Percentiles rank a stretch among this genome's conserved stretches.
These are phyloP conservation scores for Pteruthius melanotis DNA, from an alignment of 2,113 vertebrate genomes.

Conservation along the genomic window DNA sequence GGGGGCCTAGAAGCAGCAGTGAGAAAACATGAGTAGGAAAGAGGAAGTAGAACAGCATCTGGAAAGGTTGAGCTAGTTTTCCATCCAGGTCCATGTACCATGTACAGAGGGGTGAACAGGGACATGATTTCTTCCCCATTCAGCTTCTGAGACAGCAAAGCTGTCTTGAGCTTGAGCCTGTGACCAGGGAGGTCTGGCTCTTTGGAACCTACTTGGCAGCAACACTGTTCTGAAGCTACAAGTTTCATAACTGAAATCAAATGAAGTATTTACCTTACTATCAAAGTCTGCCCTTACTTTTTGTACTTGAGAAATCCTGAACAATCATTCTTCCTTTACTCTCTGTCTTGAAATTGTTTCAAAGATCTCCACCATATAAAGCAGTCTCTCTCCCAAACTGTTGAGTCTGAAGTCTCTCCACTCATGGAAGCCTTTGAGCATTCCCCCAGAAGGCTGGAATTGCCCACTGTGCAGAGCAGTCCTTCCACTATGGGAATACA, in stretches of 20 bases:
- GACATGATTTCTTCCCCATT: not conserved
- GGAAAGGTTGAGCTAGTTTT: not conserved
- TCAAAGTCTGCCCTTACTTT: not conserved
- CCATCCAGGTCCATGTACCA: not conserved
- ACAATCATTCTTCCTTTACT: not conserved
- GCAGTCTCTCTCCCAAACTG: not conserved
- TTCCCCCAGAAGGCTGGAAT: not conserved
- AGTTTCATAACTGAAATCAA: not conserved
- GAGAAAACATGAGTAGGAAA: not conserved
- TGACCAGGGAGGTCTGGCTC: not conserved
- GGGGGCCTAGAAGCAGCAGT: constrained; percentile 76
- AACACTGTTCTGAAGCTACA: not conserved
- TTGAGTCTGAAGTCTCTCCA: not conserved
- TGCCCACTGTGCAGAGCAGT: not conserved
- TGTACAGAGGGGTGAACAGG: not conserved
- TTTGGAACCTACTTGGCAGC: not conserved
- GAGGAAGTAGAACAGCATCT: not conserved
- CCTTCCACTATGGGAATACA: not conserved
- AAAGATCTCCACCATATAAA: not conserved
- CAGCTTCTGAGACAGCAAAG: not conserved
- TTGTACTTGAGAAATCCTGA: not conserved
- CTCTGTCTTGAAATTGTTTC: not conserved
- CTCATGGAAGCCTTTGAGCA: not conserved
- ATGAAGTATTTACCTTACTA: not conserved
- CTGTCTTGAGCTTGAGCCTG: too few species aligned